Base-by-base conservation (phyloP, 2,113 vertebrate genomes). In the Nothobranchius kuhntae region DNA sequence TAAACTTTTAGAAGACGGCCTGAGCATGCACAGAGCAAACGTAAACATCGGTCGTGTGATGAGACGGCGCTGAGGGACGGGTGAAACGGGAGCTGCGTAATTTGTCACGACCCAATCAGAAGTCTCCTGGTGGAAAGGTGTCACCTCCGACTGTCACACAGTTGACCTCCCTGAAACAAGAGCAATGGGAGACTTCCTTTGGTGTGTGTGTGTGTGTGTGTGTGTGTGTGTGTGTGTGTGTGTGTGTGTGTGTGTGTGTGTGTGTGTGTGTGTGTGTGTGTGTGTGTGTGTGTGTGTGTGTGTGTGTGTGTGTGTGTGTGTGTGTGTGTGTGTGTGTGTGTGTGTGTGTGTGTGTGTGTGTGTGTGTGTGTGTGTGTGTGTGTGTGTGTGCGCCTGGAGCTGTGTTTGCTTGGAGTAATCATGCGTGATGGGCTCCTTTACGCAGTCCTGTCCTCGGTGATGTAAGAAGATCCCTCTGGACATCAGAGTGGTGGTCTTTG, bases 141-240 rank as follows among this genome's bases (percentile, higher is more conserved):
- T 89, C 77, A 88, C 79, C 70, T 76, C 74, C 46, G 76, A 85
- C 79, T 86, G 86, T 91, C 91, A 87, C 81, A 85, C 73, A 86
- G 85, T 75, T 91, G 89, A 93, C 90, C 88, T 89, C 71, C 51
- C 73, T 77, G 81, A 90, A 92, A 91, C 82, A 82, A 84, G 84
- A 84, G 89, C 80, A 75, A 82, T 61, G 45, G 55, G 85, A 90
- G 80, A 81, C 72, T 74, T 80, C 79, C 76, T 68, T 71, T 65
- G 56, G 46, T 73, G 13, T 51, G 44, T 46, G 73, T 75, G 36
- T 76, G 62, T 65, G 40, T 44, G 11, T 71, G 55, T 13, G 2
- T 65, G 64, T 67, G 45, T 45, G 44, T 57, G 73, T 78, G 50
- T 74, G 45, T 67, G 53, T 51, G 12, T 9, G 54, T 60, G 26